Evolutionary conservation across 2,888 invertebrate species (phyloP), one percentile per base, ranked within the genome.

Genomic region (Phortica magna): DNA sequence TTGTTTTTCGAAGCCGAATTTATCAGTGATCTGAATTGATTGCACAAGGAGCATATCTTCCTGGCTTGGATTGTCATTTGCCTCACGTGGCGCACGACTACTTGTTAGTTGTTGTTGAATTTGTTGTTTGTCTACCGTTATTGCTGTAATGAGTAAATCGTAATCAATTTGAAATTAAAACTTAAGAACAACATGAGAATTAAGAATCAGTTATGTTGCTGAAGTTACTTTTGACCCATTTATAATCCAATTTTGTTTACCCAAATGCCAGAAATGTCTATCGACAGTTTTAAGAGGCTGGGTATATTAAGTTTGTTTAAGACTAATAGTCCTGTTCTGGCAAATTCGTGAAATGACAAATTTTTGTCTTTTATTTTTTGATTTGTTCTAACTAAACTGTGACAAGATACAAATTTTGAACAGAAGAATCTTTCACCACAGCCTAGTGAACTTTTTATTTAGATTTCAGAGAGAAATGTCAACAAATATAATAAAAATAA

Each of bases 1-100:
- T 85, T 94, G 94, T 88, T 94, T 94, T 87, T 96, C 95, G 92
- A 96, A 97, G 57, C 96, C 96, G 91, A 97, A 98, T 91, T 97
- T 97, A 93, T 98, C 98, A 53, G 96, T 97, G 90, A 98, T 98
- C 92, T 97, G 97, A 89, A 98, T 97, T 77, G 97, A 96, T 91
- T 97, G 97, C 43, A 97, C 97, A 78, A 98, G 94, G 22, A 98
- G 94, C 92, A 98, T 94, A 90, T 97, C 96, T 88, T 98, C 97
- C 79, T 95, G 94, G 78, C 92, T 93, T 82, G 93, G 90, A 48
- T 81, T 83, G 59, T 79, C 76, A 53, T 78, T 79, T 75, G 88
- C 83, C 81, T 91, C 91, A 76, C 91, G 91, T 82, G 88, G 88
- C 77, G 81, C 55, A 57, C 89, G 87, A 76, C 78, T 48, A 31